Base-by-base conservation (phyloP, 2,888 invertebrate genomes). In the Phymatocera aterrima region DNA sequence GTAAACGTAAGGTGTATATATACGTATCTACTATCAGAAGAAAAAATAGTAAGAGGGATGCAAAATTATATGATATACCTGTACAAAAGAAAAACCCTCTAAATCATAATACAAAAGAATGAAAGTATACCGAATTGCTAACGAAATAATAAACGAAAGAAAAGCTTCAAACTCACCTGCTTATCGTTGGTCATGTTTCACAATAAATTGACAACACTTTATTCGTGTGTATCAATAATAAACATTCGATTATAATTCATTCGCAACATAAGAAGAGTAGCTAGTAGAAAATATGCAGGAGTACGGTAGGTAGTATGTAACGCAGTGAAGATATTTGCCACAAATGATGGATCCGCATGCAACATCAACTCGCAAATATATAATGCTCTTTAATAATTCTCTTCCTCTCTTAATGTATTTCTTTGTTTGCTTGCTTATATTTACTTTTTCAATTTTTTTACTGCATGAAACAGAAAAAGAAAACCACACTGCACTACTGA, bases 81-180 rank as follows among this genome's bases (percentile, higher is more conserved):
- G 28, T 28, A 57, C 57, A 10, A 57, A 28, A 57, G 4, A 68
- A 40, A 64, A 37, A 18, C 37, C n/a, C n/a, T n/a, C n/a, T n/a
- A n/a, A n/a, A n/a, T n/a, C n/a, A n/a, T n/a, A n/a, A n/a, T n/a
- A n/a, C n/a, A n/a, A n/a, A n/a, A n/a, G n/a, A n/a, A n/a, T n/a
- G n/a, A n/a, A n/a, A n/a, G n/a, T n/a, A n/a, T n/a, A n/a, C n/a
- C n/a, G n/a, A n/a, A n/a, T n/a, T n/a, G n/a, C n/a, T n/a, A n/a
- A n/a, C n/a, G n/a, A n/a, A n/a, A n/a, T n/a, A n/a, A n/a, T n/a
- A n/a, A n/a, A n/a, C n/a, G n/a, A n/a, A n/a, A n/a, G n/a, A n/a
- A n/a, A n/a, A n/a, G n/a, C n/a, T n/a, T n/a, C n/a, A n/a, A n/a
- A 84, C 90, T 90, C 85, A 90, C 90, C 89, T 90, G 89, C 85